Conservation (phyloP, 2,797 vertebrate species). For the Halcyon badia region DNA sequence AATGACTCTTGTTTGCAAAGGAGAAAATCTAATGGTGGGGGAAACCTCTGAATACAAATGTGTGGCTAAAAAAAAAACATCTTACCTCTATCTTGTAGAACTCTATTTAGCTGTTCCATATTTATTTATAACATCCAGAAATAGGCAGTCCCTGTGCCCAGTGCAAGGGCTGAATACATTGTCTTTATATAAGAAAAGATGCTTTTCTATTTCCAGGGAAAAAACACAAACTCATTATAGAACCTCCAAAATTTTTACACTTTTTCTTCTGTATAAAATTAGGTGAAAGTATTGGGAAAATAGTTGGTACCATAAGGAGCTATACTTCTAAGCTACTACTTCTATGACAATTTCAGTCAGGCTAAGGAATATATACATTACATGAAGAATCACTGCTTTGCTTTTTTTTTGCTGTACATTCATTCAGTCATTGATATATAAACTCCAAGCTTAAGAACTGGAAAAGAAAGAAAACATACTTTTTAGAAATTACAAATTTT, state of each 20-base stretch:
- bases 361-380: not conserved
- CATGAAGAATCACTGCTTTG: not conserved
- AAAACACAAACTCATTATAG: not conserved
- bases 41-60: not conserved
- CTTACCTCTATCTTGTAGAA: not conserved
- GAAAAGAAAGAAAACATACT: not conserved
- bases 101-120: not conserved
- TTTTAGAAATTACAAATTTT: not conserved
- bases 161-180: not conserved
- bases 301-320: not conserved
- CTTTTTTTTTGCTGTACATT: not conserved
- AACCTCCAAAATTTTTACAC: not conserved
- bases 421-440: not conserved
- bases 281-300: accelerated
- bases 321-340: not conserved
- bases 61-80: not conserved
- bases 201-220: not conserved
- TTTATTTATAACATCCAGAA: not conserved
- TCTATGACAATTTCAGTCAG: not conserved
- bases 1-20: not conserved
- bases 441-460: not conserved
- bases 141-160: not conserved
- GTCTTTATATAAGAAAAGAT: not conserved
- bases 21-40: not conserved
- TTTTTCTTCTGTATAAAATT: not conserved